These are phyloP conservation scores for Pollachius pollachius DNA, from an alignment of 2,113 vertebrate species.

Conservation along the genomic window DNA sequence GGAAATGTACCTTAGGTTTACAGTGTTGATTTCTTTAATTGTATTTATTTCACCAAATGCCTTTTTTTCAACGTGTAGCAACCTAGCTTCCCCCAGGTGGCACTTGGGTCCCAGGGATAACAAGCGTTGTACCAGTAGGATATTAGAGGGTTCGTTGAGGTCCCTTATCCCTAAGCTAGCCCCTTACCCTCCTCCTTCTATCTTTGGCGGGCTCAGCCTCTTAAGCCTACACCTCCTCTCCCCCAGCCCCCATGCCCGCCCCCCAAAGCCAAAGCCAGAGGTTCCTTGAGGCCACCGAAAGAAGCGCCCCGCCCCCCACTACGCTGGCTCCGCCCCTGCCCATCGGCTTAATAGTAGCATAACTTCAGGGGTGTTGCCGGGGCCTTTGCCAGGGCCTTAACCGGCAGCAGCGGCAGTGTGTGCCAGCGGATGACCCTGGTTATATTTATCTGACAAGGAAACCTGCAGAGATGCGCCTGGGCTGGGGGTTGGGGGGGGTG, in stretches of 20 bases:
- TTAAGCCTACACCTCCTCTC: slow-evolving; percentile 54
- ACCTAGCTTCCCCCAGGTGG: slow-evolving; percentile 44
- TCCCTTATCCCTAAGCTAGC: slow-evolving; percentile 47
- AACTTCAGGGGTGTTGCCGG: slow-evolving; percentile 66
- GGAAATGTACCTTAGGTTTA: slow-evolving; percentile 7
- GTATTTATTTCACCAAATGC: too few species aligned
- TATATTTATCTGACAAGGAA: slow-evolving; percentile 77
- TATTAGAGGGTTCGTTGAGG: slow-evolving; percentile 34
- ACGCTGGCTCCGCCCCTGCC: not conserved
- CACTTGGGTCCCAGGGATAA: slow-evolving; percentile 32
- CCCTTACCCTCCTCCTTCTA: slow-evolving; percentile 18
- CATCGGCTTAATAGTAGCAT: slow-evolving; percentile 57
- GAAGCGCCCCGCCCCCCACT: slow-evolving; percentile 28
- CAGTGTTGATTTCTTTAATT: too few species aligned
- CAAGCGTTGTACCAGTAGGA: slow-evolving; percentile 15
- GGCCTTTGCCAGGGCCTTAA: slow-evolving; percentile 57
- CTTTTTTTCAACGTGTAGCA: slow-evolving; percentile 22
- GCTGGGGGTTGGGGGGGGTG: too few species aligned
- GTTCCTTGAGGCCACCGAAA: slow-evolving; percentile 66
- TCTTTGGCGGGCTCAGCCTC: slow-evolving; percentile 55
- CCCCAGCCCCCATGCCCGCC: too few species aligned
- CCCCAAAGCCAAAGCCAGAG: slow-evolving; percentile 36
- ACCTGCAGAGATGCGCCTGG: slow-evolving; percentile 53
- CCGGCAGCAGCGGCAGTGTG: slow-evolving; percentile 41
- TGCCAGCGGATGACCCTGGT: slow-evolving; percentile 69